phyloP scores from a whole-genome alignment of 1,140 invertebrate genomes.

The Drosophila carrolli region DNA sequence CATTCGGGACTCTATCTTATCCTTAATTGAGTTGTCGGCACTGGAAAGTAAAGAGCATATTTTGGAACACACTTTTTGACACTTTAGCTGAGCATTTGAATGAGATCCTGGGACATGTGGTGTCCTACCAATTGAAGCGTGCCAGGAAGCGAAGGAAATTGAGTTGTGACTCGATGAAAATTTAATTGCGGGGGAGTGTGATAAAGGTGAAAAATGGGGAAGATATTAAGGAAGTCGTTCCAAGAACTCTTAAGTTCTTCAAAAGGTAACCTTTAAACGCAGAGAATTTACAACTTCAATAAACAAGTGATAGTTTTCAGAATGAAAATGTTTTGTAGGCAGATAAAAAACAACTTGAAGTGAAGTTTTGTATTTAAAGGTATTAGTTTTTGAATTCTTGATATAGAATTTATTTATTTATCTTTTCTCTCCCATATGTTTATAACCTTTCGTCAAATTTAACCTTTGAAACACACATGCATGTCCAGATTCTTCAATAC shows the following conservation, averaged over 20 bases:
- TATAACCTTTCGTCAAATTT: too few species aligned
- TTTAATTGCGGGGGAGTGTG: conserved; percentile 7
- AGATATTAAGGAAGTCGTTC: neutral
- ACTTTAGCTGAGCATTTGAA: conserved; percentile 63
- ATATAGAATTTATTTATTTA: too few species aligned
- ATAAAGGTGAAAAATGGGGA: neutral
- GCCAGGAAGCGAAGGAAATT: conserved; percentile 38
- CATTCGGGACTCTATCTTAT: conserved; percentile 17
- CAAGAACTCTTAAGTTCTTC: neutral
- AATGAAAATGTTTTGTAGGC: too few species aligned
- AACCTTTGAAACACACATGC: neutral
- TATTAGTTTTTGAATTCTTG: too few species aligned
- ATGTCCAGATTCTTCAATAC: neutral
- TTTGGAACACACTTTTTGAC: conserved; percentile 60
- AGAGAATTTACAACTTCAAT: too few species aligned
- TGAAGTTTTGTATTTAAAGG: too few species aligned
- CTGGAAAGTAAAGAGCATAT: conserved; percentile 25
- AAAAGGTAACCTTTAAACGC: neutral
- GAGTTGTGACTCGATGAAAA: conserved; percentile 31
- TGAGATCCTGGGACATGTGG: conserved; percentile 35
- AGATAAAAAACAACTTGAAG: too few species aligned
- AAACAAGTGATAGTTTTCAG: too few species aligned
- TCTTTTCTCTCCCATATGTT: too few species aligned
- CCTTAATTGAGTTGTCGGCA: conserved; percentile 71
- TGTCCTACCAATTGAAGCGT: conserved; percentile 59